phyloP scores from a whole-genome alignment of 2,888 invertebrate genomes.

The Phengaris alcon region DNA sequence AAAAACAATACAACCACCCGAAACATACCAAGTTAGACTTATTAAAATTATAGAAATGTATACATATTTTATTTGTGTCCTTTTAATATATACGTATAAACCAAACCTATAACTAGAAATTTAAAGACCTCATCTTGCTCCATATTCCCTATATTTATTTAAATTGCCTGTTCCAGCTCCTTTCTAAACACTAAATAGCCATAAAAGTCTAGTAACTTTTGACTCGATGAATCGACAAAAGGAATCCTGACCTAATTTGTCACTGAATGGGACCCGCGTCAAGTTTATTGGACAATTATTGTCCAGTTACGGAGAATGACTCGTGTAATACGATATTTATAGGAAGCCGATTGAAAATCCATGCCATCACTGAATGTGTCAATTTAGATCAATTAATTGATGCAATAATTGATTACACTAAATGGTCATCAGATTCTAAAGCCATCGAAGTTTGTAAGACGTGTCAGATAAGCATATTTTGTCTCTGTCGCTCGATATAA shows the following conservation, averaged over 20 bases:
- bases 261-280: not conserved
- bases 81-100: too few species aligned
- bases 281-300: slow-evolving; percentile 6
- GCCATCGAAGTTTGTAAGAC: too few species aligned
- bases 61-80: not conserved
- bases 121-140: too few species aligned
- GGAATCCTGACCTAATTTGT: not conserved
- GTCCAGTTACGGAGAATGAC: not conserved
- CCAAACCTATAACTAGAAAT: too few species aligned
- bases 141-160: too few species aligned
- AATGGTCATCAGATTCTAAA: not conserved
- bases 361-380: not conserved
- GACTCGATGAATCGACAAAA: not conserved
- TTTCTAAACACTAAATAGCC: too few species aligned
- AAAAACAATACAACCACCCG: too few species aligned
- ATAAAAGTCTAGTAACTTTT: not conserved
- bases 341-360: slow-evolving; percentile 6
- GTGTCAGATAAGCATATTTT: too few species aligned
- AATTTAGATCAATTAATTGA: slow-evolving; percentile 5
- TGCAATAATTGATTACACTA: not conserved
- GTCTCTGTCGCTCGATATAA: too few species aligned
- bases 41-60: not conserved
- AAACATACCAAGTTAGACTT: not conserved
- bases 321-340: not conserved
- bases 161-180: too few species aligned